Percentiles rank a stretch among this genome's conserved stretches.
These are phyloP conservation scores for Panthera uncia DNA, from an alignment of 2,113 vertebrate genomes.

Conservation along the genomic window DNA sequence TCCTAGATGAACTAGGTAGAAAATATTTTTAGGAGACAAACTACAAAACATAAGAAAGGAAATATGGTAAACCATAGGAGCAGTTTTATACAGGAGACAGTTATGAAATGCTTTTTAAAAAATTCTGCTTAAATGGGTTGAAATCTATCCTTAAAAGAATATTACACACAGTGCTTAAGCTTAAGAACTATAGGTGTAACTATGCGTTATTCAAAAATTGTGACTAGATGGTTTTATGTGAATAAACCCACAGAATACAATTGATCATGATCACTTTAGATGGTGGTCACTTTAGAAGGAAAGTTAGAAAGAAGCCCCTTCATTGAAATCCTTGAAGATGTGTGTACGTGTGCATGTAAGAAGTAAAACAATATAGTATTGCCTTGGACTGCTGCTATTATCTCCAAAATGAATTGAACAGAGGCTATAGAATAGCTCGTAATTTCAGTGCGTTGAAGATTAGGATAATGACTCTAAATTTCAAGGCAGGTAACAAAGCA, in stretches of 20 bases:
- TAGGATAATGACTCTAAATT: not conserved
- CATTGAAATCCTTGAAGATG: constrained; percentile 24
- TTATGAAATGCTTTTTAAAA: not conserved
- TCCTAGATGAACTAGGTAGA: not conserved
- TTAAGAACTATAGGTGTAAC: not conserved
- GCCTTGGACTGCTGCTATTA: not conserved
- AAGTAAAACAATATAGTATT: not conserved
- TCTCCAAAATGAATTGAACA: constrained; percentile 30
- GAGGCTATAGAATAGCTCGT: not conserved
- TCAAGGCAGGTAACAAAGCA: not conserved
- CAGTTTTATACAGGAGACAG: constrained; percentile 7
- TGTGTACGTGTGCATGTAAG: not conserved
- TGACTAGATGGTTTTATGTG: not conserved
- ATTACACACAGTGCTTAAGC: not conserved
- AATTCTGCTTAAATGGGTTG: not conserved
- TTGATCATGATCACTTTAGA: not conserved
- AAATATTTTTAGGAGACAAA: not conserved
- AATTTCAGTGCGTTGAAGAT: not conserved
- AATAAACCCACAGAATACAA: constrained; percentile 2
- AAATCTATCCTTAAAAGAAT: constrained; percentile 9
- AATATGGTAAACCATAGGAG: not conserved
- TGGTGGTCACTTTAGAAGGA: not conserved
- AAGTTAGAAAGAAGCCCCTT: constrained; percentile 32
- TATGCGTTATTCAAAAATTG: not conserved
- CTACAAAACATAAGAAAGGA: constrained; percentile 5